These are phyloP conservation scores for Elephas maximus DNA, from an alignment of 2,113 vertebrate genomes.

Conservation along the genomic window DNA sequence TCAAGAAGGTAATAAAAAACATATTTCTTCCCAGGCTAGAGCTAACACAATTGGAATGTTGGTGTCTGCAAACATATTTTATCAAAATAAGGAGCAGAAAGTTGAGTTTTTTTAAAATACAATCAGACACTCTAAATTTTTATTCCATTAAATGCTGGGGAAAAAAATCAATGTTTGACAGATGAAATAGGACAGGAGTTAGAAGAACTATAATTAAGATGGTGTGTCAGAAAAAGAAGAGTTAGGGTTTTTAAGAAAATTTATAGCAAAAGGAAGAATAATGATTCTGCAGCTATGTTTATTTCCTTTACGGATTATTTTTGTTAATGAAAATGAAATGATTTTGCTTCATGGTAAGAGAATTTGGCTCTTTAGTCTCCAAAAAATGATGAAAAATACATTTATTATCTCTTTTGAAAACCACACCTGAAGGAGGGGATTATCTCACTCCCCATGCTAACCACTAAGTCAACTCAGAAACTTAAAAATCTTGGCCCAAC, in stretches of 20 bases:
- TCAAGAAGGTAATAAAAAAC: conserved; percentile 24
- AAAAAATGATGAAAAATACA: conserved; percentile 46
- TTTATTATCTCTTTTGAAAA: conserved; percentile 15
- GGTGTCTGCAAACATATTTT: conserved; percentile 59
- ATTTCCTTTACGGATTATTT: not conserved
- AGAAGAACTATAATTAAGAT: conserved; percentile 11
- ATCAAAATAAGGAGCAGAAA: conserved; percentile 52
- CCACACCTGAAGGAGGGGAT: not conserved
- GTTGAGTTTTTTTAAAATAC: not conserved
- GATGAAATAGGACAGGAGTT: not conserved
- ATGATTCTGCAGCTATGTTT: not conserved
- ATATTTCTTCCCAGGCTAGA: not conserved
- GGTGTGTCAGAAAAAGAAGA: not conserved
- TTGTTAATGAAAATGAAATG: conserved; percentile 55
- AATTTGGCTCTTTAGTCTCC: not conserved
- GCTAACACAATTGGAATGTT: not conserved
- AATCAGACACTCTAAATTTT: not conserved
- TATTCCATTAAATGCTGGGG: conserved; percentile 15
- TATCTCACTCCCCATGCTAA: not conserved
- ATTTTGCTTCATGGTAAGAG: not conserved
- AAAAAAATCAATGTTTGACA: conserved; percentile 53
- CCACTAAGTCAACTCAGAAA: not conserved
- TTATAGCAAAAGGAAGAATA: not conserved
- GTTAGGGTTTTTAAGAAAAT: not conserved
- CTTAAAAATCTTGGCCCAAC: not conserved